Base-by-base conservation (phyloP, 2,113 vertebrate species). In the Carollia perspicillata region DNA sequence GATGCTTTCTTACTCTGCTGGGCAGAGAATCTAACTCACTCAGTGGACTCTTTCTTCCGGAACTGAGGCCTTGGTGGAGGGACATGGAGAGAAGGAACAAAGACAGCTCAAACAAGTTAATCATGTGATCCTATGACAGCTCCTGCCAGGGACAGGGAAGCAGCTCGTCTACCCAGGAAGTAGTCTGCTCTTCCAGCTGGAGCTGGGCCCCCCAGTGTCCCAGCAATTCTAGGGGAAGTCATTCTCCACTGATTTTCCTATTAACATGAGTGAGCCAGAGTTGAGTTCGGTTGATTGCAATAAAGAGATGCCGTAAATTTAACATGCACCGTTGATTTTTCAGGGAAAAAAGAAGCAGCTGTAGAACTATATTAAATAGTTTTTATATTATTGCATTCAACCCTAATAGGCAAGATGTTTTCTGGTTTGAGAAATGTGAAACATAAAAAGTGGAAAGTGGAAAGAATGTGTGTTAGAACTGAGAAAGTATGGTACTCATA, bases 401-500 rank as follows among this genome's bases (percentile, higher is more conserved):
- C 2, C 75, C 11, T 8, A 51, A 10, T 3, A 85, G 37, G 18
- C 33, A 53, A 71, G 42, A 80, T 20, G 13, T 33, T 78, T 60
- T 14, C 74, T 89, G 87, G 60, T 20, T 74, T 60, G 10, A 78
- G 78, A 86, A 97, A 42, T 66, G 14, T 58, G 65, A 93, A 78
- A 77, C 23, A 78, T 22, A 40, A 85, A 93, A 49, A 58, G 8
- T 51, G 35, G 28, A 78, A 58, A 51, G 66, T 77, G 63, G 51
- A 58, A 74, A 80, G 58, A 17, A 63, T 47, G 11, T 60, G 22
- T 63, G 2, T 72, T 92, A 74, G 22, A 86, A 58, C 40, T 83
- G 53, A 95, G 66, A n/a, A 94, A 97, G 80, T 92, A 51, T 14
- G 40, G 28, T 35, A n/a, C 30, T 86, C 30, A n/a, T 40, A 26